Conservation (phyloP, 2,888 invertebrate species). For the Drosophila niveifrons region DNA sequence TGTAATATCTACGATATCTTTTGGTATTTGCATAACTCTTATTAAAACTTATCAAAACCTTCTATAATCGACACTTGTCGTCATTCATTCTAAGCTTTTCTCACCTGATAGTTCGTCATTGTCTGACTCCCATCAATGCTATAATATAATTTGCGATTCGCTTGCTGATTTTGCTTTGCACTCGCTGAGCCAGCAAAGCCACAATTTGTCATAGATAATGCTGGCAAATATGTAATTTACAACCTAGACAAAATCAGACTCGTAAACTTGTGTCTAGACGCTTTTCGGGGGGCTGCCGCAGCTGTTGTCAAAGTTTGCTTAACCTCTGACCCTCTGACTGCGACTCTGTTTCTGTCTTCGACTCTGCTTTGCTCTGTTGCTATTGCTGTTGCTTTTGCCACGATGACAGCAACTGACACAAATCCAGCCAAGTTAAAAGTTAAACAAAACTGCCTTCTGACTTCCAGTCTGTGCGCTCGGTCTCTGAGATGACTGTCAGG, state of each 20-base stretch:
- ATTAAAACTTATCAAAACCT: too few species aligned
- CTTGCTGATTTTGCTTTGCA: background rate
- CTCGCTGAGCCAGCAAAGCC: conserved; percentile 5
- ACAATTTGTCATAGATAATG: conserved; percentile 64
- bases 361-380: background rate
- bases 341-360: background rate
- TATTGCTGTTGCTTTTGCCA: background rate
- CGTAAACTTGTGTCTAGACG: conserved; percentile 58
- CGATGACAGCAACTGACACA: conserved; percentile 61
- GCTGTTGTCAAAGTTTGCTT: conserved; percentile 47
- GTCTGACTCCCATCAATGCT: background rate
- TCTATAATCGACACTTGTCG: too few species aligned
- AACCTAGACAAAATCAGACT: conserved; percentile 53
- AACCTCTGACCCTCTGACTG: conserved; percentile 6
- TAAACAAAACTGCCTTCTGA: conserved; percentile 66
- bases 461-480: conserved; percentile 14
- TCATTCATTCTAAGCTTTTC: too few species aligned
- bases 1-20: too few species aligned
- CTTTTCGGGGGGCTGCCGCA: conserved; percentile 46
- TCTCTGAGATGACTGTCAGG: conserved; percentile 1
- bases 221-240: conserved; percentile 64
- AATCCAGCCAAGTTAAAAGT: conserved; percentile 74
- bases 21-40: too few species aligned
- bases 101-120: background rate
- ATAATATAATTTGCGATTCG: background rate